These are phyloP conservation scores for Sebastes steindachneri DNA, from an alignment of 2,797 vertebrate species.

Conservation along the genomic window DNA sequence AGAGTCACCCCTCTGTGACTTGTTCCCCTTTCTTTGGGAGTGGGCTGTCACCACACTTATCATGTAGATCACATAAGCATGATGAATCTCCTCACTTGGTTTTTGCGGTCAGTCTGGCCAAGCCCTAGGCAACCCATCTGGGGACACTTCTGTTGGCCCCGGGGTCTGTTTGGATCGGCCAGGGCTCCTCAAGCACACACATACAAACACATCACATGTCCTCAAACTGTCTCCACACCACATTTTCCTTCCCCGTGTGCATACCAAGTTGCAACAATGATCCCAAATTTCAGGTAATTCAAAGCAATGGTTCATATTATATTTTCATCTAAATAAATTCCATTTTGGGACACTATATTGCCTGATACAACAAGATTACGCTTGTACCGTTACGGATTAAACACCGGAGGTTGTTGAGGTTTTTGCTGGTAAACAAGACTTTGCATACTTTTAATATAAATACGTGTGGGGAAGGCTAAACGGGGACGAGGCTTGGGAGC, in stretches of 20 bases:
- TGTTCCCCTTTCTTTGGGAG: background rate
- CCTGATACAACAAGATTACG: background rate
- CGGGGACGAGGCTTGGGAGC: background rate
- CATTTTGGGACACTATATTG: background rate
- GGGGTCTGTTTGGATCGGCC: conserved; percentile 53
- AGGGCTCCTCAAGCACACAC: conserved; percentile 43
- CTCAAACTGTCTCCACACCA: conserved; percentile 15
- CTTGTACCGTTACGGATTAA: background rate
- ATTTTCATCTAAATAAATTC: background rate
- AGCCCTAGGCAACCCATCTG: conserved; percentile 81
- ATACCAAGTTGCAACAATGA: background rate
- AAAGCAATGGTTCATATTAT: background rate
- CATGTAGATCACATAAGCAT: conserved; percentile 75
- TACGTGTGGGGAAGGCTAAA: background rate
- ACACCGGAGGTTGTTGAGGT: background rate
- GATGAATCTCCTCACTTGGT: conserved; percentile 68
- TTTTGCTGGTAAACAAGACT: background rate
- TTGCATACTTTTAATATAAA: background rate
- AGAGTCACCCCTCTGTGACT: background rate
- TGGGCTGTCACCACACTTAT: conserved; percentile 22
- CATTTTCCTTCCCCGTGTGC: conserved; percentile 20
- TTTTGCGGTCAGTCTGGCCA: conserved; percentile 54
- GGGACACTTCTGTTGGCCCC: conserved; percentile 73
- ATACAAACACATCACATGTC: conserved; percentile 22
- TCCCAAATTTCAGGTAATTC: background rate